These are phyloP conservation scores for Cephus spinipes DNA, from an alignment of 2,888 invertebrate species.

Conservation along the genomic window DNA sequence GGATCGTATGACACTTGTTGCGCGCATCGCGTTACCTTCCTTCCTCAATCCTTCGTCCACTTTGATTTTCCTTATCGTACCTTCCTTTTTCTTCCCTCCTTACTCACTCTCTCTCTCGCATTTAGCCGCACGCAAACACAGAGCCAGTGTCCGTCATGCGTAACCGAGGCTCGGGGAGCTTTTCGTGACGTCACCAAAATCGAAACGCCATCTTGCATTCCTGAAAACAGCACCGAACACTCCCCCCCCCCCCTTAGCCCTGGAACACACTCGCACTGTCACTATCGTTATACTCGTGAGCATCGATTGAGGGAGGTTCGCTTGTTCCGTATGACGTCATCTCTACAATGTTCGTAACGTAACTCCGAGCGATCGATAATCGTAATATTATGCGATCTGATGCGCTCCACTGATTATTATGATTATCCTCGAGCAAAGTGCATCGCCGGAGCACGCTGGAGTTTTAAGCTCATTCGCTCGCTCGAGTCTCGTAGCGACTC, in stretches of 20 bases:
- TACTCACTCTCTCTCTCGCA: constrained; percentile 13
- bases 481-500: neutral
- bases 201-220: neutral
- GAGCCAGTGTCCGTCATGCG: neutral
- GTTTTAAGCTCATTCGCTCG: neutral
- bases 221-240: neutral
- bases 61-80: neutral
- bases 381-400: neutral
- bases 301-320: neutral
- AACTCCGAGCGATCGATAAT: neutral
- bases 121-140: constrained; percentile 3
- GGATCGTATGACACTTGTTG: constrained; percentile 5
- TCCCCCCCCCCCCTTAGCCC: neutral
- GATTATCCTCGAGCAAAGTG: neutral
- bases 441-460: neutral
- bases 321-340: neutral
- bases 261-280: neutral
- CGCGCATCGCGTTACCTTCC: constrained; percentile 7
- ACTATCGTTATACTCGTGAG: neutral
- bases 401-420: neutral
- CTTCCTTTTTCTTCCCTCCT: neutral
- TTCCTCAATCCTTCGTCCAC: constrained; percentile 7
- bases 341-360: neutral
- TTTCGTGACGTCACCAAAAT: neutral
- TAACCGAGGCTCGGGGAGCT: neutral